Conservation (phyloP, 2,888 invertebrate genomes). For the Sesia bembeciformis region DNA sequence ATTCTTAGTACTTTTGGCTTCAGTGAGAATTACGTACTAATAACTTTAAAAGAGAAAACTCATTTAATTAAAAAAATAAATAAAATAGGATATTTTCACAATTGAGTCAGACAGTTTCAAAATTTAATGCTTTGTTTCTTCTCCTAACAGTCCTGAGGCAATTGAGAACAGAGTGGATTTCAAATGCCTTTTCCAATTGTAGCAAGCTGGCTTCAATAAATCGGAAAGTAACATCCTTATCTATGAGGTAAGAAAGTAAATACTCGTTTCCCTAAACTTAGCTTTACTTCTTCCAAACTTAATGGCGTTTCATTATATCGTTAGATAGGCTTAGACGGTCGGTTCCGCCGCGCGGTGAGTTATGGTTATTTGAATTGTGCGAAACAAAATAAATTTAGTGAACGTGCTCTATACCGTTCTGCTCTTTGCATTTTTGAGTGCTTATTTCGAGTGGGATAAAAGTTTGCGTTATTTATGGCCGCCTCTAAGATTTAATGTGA, state of each 20-base stretch:
- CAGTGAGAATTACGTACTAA: too few relatives aligned
- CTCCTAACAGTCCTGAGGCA: background rate
- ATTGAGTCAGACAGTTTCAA: too few relatives aligned
- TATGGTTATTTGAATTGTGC: constrained; percentile 75
- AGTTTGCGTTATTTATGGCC: constrained; percentile 71
- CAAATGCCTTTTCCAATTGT: background rate
- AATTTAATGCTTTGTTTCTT: background rate
- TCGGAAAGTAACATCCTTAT: constrained; percentile 66
- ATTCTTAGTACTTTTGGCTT: too few relatives aligned
- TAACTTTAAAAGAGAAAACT: too few relatives aligned
- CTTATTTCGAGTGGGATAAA: constrained; percentile 73
- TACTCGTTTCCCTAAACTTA: constrained; percentile 52
- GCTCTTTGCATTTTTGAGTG: constrained; percentile 76
- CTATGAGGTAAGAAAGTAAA: constrained; percentile 51
- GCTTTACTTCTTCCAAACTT: constrained; percentile 52
- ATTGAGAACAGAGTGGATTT: background rate
- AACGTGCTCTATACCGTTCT: constrained; percentile 72
- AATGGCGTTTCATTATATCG: constrained; percentile 72
- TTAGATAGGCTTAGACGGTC: constrained; percentile 64
- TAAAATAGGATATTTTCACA: too few relatives aligned
- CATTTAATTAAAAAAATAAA: too few relatives aligned
- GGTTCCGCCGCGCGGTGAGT: constrained; percentile 48
- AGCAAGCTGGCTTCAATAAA: constrained; percentile 51
- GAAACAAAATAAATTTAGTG: constrained; percentile 74
- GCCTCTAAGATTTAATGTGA: constrained; percentile 72